These are phyloP conservation scores for Drosophila watanabei DNA, from an alignment of 1,140 invertebrate species.

Conservation along the genomic window DNA sequence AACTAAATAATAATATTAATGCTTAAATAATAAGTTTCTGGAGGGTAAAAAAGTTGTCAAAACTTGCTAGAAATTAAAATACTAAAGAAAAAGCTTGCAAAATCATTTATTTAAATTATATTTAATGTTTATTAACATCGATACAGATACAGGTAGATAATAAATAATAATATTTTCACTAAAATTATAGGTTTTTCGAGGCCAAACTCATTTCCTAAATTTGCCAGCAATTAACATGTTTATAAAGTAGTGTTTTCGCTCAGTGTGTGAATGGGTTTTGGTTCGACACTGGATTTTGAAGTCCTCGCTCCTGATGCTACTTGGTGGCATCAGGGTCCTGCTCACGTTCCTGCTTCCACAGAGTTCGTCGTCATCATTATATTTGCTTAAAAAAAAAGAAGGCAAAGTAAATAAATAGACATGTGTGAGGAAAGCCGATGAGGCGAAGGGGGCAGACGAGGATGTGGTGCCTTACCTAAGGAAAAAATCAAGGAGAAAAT, in stretches of 20 bases:
- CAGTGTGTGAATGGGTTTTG: background rate
- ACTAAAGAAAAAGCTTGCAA: too few species aligned
- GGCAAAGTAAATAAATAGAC: slow-evolving; percentile 63
- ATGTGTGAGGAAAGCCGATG: slow-evolving; percentile 38
- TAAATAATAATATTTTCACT: too few species aligned
- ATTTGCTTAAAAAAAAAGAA: slow-evolving; percentile 46
- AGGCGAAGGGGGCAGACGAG: background rate
- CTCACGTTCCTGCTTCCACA: slow-evolving; percentile 7
- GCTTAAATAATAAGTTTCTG: background rate
- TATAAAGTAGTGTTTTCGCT: background rate
- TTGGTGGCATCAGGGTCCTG: slow-evolving; percentile 11
- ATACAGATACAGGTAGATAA: too few species aligned
- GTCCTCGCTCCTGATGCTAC: slow-evolving; percentile 14
- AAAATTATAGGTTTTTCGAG: too few species aligned
- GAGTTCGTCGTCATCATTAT: slow-evolving; percentile 43
- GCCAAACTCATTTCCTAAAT: too few species aligned
- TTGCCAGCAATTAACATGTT: too few species aligned
- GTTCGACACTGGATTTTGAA: background rate
- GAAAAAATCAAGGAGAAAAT: slow-evolving; percentile 5
- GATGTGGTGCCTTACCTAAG: background rate
- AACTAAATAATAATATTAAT: background rate
- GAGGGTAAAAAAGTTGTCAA: background rate
- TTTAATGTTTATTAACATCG: too few species aligned
- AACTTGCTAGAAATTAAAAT: too few species aligned
- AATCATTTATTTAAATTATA: too few species aligned